These are phyloP conservation scores for Aselliscus stoliczkanus DNA, from an alignment of 2,797 vertebrate species.

Conservation along the genomic window DNA sequence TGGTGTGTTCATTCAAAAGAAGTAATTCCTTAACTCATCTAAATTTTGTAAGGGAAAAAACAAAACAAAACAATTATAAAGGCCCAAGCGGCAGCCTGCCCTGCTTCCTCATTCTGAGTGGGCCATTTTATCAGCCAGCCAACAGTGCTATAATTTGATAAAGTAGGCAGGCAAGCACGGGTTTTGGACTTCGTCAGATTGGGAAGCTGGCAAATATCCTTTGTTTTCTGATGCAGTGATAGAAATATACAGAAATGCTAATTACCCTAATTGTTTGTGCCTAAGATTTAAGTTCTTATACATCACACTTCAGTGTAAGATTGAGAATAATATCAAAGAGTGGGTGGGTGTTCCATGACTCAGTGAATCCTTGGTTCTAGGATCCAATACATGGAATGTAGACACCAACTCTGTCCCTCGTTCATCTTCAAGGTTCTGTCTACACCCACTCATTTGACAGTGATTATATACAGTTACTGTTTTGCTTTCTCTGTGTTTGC, in stretches of 20 bases:
- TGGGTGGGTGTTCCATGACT: neutral
- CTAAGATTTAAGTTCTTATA: neutral
- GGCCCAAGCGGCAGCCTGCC: neutral
- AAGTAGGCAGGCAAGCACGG: neutral
- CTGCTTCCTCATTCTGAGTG: neutral
- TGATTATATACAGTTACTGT: neutral
- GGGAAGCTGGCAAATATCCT: neutral
- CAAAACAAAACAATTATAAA: too few relatives aligned
- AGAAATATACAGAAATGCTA: slow-evolving; percentile 31
- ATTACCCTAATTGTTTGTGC: neutral
- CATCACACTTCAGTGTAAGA: neutral
- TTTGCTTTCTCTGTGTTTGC: slow-evolving; percentile 12
- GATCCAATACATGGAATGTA: neutral
- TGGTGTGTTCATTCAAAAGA: slow-evolving; percentile 39
- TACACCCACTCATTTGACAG: neutral
- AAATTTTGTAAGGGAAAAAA: neutral
- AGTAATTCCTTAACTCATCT: slow-evolving; percentile 3
- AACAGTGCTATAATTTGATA: neutral
- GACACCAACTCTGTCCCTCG: neutral
- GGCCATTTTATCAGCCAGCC: neutral
- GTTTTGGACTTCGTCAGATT: neutral
- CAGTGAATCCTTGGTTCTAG: neutral
- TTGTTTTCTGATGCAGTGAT: neutral
- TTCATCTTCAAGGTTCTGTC: neutral
- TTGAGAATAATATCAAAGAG: neutral